Evolutionary conservation across 2,888 invertebrate species (phyloP).

Genomic region (Polydrusus cervinus): DNA sequence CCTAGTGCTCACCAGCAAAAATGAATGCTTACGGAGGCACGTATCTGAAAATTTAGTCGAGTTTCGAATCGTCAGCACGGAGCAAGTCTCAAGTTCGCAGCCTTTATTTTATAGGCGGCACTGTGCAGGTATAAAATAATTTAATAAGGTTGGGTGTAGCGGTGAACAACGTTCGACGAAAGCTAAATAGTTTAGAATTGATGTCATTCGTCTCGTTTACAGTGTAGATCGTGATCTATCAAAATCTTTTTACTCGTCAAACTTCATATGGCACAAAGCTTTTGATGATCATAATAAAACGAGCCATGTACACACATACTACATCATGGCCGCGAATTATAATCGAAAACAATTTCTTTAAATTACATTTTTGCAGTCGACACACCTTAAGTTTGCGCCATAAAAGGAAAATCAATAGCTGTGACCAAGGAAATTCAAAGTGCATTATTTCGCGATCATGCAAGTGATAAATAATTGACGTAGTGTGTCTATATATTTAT

Average conservation of each 20-base stretch:
- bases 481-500: not conserved
- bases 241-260: not conserved
- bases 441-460: not conserved
- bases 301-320: too few species aligned
- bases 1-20: not conserved
- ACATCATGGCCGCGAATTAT: not conserved
- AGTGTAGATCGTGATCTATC: not conserved
- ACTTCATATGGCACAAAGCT: not conserved
- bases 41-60: conserved; percentile 18
- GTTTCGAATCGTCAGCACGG: conserved; percentile 17
- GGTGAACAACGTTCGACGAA: conserved; percentile 5
- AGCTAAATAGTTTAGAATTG: not conserved
- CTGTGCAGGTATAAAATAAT: conserved; percentile 9
- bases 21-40: conserved; percentile 2
- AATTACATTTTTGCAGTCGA: not conserved
- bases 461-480: not conserved
- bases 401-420: conserved; percentile 14
- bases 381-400: conserved; percentile 7
- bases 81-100: not conserved
- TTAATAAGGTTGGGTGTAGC: conserved; percentile 2
- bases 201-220: not conserved
- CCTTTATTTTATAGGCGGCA: conserved; percentile 8
- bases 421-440: not conserved
- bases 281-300: too few species aligned
- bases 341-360: not conserved